Conservation (phyloP, 2,797 vertebrate species). For the Onychomys torridus region DNA sequence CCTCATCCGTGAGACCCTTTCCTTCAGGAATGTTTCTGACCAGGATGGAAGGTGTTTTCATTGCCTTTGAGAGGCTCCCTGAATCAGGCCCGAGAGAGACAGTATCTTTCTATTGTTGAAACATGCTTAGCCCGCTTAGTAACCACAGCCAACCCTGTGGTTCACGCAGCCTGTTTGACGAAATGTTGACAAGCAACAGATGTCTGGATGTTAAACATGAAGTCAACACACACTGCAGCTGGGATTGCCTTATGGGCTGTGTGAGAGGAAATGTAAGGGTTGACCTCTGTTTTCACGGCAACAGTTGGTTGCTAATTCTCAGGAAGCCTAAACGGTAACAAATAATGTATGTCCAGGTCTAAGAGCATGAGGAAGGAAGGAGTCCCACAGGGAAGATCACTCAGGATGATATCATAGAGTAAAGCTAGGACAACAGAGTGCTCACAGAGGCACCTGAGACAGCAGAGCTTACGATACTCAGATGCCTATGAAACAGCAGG, state of each 20-base stretch:
- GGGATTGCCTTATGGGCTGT: not conserved
- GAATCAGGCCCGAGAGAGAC: not conserved
- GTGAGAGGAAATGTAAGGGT: not conserved
- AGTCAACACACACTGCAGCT: not conserved
- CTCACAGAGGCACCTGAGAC: not conserved
- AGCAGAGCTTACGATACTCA: not conserved
- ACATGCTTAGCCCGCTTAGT: not conserved
- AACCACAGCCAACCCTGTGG: not conserved
- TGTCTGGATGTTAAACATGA: not conserved
- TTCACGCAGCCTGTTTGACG: not conserved
- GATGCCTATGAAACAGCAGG: not conserved
- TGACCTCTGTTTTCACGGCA: not conserved
- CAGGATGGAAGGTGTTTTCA: not conserved
- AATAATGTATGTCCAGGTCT: not conserved
- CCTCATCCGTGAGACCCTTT: not conserved
- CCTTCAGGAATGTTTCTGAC: not conserved
- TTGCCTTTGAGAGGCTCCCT: constrained; percentile 16
- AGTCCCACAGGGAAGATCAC: not conserved
- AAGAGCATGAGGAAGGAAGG: not conserved
- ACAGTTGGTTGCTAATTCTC: not conserved
- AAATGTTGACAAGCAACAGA: not conserved
- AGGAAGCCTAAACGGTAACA: not conserved
- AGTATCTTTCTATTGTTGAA: not conserved
- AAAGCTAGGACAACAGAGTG: not conserved
- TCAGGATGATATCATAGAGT: not conserved